Percentiles rank a stretch among this genome's conserved stretches.
These are phyloP conservation scores for Grammomys surdaster DNA, from an alignment of 2,113 vertebrate species.

Conservation along the genomic window DNA sequence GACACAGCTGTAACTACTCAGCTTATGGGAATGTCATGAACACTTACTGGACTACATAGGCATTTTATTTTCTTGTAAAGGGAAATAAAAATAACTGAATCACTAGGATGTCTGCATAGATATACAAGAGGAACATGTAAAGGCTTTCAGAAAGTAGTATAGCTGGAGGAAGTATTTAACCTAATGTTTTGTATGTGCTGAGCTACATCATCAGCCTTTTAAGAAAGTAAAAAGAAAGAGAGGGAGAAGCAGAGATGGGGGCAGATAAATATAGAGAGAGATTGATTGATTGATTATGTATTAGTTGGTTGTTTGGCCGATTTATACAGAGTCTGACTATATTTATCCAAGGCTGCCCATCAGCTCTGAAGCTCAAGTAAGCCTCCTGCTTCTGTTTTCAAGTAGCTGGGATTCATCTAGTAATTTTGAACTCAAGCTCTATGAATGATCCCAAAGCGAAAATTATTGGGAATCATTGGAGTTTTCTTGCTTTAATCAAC, in stretches of 20 bases:
- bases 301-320: too few species aligned
- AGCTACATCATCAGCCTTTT: neutral
- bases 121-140: neutral
- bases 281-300: neutral
- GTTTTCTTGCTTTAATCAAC: neutral
- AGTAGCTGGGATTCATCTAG: neutral
- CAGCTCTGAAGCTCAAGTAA: neutral
- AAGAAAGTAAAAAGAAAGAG: neutral
- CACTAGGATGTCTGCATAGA: neutral
- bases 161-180: neutral
- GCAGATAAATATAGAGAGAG: neutral
- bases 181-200: neutral
- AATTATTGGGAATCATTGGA: neutral
- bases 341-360: neutral
- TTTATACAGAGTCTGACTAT: neutral
- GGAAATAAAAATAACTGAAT: constrained; percentile 21
- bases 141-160: constrained; percentile 21
- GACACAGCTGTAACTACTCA: constrained; percentile 30
- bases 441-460: neutral
- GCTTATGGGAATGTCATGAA: constrained; percentile 40
- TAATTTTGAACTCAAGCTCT: constrained; percentile 1
- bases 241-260: too few species aligned
- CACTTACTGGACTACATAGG: constrained; percentile 10
- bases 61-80: constrained; percentile 24
- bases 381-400: neutral